phyloP scores from a whole-genome alignment of 2,113 vertebrate species.

The Lophius piscatorius region DNA sequence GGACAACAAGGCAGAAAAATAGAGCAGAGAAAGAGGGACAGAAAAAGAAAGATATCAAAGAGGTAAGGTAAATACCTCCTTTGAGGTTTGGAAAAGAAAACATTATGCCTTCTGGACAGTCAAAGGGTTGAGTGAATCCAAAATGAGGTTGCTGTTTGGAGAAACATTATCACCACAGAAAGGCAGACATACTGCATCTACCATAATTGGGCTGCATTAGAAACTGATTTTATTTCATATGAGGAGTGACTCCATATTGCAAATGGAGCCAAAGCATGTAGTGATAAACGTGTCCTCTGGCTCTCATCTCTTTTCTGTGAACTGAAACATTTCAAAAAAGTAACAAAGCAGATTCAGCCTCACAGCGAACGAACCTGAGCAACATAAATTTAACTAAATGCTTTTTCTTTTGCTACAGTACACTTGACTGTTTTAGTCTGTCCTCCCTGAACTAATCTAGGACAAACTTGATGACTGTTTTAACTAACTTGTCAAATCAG shows the following conservation, averaged over 20 bases:
- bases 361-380: too few relatives aligned
- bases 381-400: too few relatives aligned
- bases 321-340: neutral
- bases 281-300: neutral
- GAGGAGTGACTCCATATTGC: neutral
- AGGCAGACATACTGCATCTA: neutral
- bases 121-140: slow-evolving; percentile 3
- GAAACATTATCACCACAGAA: slow-evolving; percentile 2
- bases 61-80: slow-evolving; percentile 17
- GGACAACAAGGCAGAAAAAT: slow-evolving; percentile 22
- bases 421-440: too few relatives aligned
- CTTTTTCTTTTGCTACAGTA: too few relatives aligned
- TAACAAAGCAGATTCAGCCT: neutral
- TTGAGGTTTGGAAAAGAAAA: slow-evolving; percentile 12
- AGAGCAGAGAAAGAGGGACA: neutral
- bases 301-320: neutral
- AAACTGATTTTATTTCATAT: slow-evolving; percentile 8
- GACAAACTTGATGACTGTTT: too few relatives aligned
- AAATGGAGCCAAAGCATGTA: slow-evolving; percentile 2
- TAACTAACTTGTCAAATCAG: too few relatives aligned
- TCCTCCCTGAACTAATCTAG: too few relatives aligned
- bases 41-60: slow-evolving; percentile 2
- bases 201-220: neutral
- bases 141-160: neutral
- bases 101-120: slow-evolving; percentile 15